Conservation (phyloP, 2,888 invertebrate species). For the Lysandra bellargus region DNA sequence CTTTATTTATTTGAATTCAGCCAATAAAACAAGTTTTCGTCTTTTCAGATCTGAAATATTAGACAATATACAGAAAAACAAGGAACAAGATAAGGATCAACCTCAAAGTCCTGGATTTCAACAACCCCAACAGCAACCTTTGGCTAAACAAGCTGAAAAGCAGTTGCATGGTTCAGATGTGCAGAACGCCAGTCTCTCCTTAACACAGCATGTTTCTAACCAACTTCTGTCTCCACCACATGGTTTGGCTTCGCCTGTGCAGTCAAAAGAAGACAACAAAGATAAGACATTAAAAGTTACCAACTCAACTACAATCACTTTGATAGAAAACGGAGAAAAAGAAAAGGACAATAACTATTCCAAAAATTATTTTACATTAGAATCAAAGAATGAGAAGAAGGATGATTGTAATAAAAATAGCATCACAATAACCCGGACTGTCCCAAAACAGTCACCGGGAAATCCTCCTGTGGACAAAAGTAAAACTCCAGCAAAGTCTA, state of each 20-base stretch:
- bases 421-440: constrained; percentile 73
- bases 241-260: constrained; percentile 51
- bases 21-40: constrained; percentile 35
- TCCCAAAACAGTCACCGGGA: constrained; percentile 63
- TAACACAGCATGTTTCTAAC: constrained; percentile 68
- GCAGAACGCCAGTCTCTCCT: constrained; percentile 55
- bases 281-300: constrained; percentile 71
- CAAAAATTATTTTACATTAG: constrained; percentile 70
- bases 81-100: constrained; percentile 67
- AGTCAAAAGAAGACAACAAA: constrained; percentile 66
- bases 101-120: constrained; percentile 59
- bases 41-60: constrained; percentile 82
- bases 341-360: constrained; percentile 67
- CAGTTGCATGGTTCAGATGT: constrained; percentile 50
- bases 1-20: constrained; percentile 17
- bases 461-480: constrained; percentile 57
- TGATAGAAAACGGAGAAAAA: constrained; percentile 70
- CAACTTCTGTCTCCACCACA: constrained; percentile 65
- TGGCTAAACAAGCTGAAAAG: constrained; percentile 59
- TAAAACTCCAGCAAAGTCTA: constrained; percentile 56
- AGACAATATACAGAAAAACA: constrained; percentile 81
- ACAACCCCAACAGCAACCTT: constrained; percentile 49
- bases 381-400: constrained; percentile 71
- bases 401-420: constrained; percentile 76
- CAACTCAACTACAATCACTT: constrained; percentile 72